Percentiles rank a stretch among this genome's conserved stretches.
Conservation (phyloP, 2,888 invertebrate genomes). For the Apamea sordens region DNA sequence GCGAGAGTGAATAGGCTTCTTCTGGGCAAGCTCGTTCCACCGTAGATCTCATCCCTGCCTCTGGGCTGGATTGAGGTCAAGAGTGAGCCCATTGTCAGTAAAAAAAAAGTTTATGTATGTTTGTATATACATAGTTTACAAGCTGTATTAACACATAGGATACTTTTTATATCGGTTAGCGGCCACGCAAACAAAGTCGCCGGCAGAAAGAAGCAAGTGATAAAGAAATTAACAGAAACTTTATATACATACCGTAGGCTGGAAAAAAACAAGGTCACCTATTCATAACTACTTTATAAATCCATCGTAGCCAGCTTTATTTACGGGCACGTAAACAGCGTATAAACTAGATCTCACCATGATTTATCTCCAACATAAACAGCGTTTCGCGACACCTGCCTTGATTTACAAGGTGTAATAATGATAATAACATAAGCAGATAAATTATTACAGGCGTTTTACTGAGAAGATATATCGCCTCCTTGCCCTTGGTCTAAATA, state of each 20-base stretch:
- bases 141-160: not conserved
- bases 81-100: too few species aligned
- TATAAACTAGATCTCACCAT: constrained; percentile 10
- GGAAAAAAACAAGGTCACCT: too few species aligned
- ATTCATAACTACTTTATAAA: not conserved
- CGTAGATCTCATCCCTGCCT: too few species aligned
- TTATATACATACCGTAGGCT: too few species aligned
- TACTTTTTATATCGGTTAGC: not conserved
- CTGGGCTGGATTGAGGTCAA: too few species aligned
- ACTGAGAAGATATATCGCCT: constrained; percentile 17
- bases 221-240: not conserved
- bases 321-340: constrained; percentile 16
- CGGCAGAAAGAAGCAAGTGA: not conserved
- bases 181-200: not conserved
- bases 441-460: constrained; percentile 33
- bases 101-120: too few species aligned
- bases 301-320: constrained; percentile 1
- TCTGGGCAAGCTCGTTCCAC: too few species aligned
- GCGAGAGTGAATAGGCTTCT: too few species aligned
- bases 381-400: constrained; percentile 22
- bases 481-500: constrained; percentile 27
- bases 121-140: too few species aligned
- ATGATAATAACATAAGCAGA: constrained; percentile 44
- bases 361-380: constrained; percentile 46
- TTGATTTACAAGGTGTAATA: constrained; percentile 49